Percentiles rank a stretch among this genome's conserved stretches.
phyloP scores from a whole-genome alignment of 2,113 vertebrate genomes.

The Daboia siamensis region DNA sequence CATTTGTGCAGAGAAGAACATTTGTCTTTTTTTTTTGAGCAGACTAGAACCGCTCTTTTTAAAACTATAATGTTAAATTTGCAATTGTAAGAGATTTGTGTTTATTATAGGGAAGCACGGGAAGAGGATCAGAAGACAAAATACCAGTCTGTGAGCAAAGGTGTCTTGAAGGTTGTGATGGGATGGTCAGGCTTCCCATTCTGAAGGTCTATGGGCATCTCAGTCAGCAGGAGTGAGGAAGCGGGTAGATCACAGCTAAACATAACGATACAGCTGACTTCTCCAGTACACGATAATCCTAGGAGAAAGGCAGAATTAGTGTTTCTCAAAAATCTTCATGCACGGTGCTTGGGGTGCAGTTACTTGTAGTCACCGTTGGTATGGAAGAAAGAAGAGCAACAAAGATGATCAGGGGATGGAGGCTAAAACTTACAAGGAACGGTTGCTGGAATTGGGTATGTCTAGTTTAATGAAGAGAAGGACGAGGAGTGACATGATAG shows the following conservation, averaged over 20 bases:
- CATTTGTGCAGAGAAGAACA: not conserved
- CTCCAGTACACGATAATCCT: conserved; percentile 12
- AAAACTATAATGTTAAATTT: not conserved
- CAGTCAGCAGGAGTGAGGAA: not conserved
- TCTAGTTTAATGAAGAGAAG: too few species aligned
- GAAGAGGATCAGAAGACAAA: not conserved
- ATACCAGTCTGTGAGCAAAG: not conserved
- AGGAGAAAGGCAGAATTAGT: not conserved
- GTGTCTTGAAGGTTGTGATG: not conserved
- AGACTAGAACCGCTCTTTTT: not conserved
- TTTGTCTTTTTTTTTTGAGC: not conserved
- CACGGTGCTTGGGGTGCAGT: not conserved
- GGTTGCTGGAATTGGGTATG: too few species aligned
- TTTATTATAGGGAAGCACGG: not conserved
- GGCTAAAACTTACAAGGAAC: too few species aligned
- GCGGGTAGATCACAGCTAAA: not conserved
- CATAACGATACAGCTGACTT: not conserved
- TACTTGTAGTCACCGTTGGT: not conserved
- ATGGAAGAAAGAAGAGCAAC: too few species aligned
- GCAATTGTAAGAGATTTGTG: not conserved
- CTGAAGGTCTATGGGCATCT: not conserved
- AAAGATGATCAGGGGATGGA: too few species aligned
- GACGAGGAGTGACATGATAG: too few species aligned
- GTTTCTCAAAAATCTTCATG: not conserved
- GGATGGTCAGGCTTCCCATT: not conserved